Base-by-base conservation (phyloP, 2,797 vertebrate species). In the Distichodus sexfasciatus region DNA sequence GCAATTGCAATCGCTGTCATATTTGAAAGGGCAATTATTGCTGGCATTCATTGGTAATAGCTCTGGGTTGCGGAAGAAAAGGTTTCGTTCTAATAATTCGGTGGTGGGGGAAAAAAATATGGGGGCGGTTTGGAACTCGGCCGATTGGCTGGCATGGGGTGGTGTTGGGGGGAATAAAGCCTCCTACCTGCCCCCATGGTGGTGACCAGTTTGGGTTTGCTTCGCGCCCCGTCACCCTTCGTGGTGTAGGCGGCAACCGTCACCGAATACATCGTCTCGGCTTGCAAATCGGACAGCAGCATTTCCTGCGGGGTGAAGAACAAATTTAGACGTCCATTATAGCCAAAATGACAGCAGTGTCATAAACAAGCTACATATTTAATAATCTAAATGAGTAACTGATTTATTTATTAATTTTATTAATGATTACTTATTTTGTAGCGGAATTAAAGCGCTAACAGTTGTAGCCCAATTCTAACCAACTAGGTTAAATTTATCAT, bases 191-290 rank as follows among this genome's bases (percentile, higher is more conserved):
- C 97, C 79, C 96, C 97, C 78, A 93, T 95, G 83, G 97, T 99
- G 74, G 95, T 95, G 76, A 98, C 87, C 48, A 96, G 82, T 84
- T 95, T 99, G 69, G 96, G 94, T 81, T 98, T 98, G 92, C 97
- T 99, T 80, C 97, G 94, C 61, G 97, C 97, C 63, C 97, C 97
- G 0, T 99, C 97, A 21, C 97, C 97, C 88, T 99, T 99, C 5
- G 97, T 98, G 14, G 97, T 99, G 66, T 98, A 99, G 74, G 97
- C 97, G 71, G 94, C 95, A 70, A 99, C 96, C 0, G 97, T 96
- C 50, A 99, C 93, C 7, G 96, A 96, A 71, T 99, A 99, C 1
- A 94, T 94, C 24, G 95, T 96, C 87, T 99, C 97, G 82, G 97
- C 96, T 80, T 93, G 93, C 75, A 99, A 90, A 66, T 95, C 96